Evolutionary conservation across 92 coral and sea anemone species (phyloP).

Genomic region (Diadumene lineata): DNA sequence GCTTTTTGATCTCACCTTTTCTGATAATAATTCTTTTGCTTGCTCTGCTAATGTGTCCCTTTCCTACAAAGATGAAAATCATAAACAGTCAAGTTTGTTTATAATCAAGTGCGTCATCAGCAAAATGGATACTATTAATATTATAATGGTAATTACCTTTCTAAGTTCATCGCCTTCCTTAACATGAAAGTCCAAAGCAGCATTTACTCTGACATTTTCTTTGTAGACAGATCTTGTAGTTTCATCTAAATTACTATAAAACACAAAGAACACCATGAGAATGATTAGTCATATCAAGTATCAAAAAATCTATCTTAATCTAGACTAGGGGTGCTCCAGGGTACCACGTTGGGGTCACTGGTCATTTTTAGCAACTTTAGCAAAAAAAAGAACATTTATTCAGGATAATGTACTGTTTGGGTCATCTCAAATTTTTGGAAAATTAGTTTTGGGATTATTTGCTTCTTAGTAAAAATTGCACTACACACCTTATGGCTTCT

Average conservation of each 20-base stretch:
- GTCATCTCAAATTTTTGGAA: no score
- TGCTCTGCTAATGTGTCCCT: slow-evolving; percentile 64
- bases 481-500: slow-evolving; percentile 84
- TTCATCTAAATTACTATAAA: slow-evolving; percentile 82
- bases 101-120: not conserved
- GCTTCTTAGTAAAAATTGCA: no score
- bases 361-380: no score
- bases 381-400: no score
- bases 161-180: slow-evolving; percentile 81
- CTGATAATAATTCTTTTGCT: slow-evolving; percentile 64
- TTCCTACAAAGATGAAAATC: slow-evolving; percentile 36
- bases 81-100: no score
- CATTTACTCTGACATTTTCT: slow-evolving; percentile 90
- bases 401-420: no score
- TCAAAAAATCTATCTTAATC: not conserved
- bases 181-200: slow-evolving; percentile 90
- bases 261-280: not conserved
- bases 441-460: no score
- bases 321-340: not conserved
- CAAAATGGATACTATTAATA: not conserved
- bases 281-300: not conserved
- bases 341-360: not conserved
- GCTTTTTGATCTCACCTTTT: slow-evolving; percentile 57
- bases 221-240: slow-evolving; percentile 97
- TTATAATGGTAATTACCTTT: slow-evolving; percentile 64